Base-by-base conservation (phyloP, 1,140 invertebrate species). In the Trissolcus basalis region DNA sequence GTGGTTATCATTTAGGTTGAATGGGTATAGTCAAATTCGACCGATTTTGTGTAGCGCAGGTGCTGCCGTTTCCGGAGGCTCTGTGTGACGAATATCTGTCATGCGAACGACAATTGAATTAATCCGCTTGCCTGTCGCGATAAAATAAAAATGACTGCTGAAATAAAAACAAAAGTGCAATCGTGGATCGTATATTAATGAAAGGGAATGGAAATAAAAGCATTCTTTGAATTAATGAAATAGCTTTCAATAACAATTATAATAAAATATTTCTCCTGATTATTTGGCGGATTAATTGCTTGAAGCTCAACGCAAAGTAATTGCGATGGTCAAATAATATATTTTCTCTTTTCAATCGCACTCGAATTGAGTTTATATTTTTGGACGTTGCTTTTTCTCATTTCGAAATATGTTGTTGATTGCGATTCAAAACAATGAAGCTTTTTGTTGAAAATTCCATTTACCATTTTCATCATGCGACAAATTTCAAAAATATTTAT, bases 1-100 rank as follows among this genome's bases (percentile, higher is more conserved):
- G 35, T 35, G 32, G 0, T 45, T 10, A 14, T 50, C 50, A 49
- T 44, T 15, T 13, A 50, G 51, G n/a, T 39, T 50, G 60, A 65
- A 72, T 54, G 39, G 33, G 13, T 15, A 55, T 15, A 58, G 53
- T 63, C 48, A 65, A 50, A 72, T 65, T 64, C 44, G 45, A 54
- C 60, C 49, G 67, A 63, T 68, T 75, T 75, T 48, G 45, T 58
- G 45, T 58, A 49, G 64, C 71, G 58, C 71, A 75, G 71, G 71
- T 75, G 53, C 50, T 43, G 63, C 41, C 50, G 58, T 51, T 68
- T 68, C 53, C 58, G 63, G 48, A 36, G 16, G 10, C 59, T 39
- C 5, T 32, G 51, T 39, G 39, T 74, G 63, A 68, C 53, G 58
- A 74, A 68, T 74, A 61, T 68, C 61, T 58, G 71, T 68, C 71